phyloP scores from a whole-genome alignment of 2,888 invertebrate genomes.

The Pycnomerus fuliginosus region DNA sequence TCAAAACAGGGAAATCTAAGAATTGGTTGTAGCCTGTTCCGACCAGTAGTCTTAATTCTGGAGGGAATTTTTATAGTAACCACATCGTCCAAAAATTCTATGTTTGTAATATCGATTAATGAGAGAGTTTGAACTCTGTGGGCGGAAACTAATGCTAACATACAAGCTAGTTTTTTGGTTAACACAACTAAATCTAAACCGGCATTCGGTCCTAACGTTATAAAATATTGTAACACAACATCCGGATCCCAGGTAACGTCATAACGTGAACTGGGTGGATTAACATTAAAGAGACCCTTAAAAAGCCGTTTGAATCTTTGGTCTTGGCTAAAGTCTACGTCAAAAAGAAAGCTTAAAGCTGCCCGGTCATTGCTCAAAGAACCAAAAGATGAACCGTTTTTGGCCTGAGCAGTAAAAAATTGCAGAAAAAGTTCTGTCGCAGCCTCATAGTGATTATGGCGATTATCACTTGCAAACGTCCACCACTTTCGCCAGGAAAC shows the following conservation, averaged over 20 bases:
- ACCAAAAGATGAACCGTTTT: not conserved
- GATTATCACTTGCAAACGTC: not conserved
- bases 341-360: not conserved
- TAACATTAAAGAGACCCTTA: not conserved
- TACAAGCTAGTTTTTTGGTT: not conserved
- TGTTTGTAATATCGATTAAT: not conserved
- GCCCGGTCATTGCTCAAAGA: not conserved
- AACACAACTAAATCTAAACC: not conserved
- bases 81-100: not conserved
- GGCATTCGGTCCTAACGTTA: not conserved
- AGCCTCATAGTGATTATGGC: not conserved
- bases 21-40: not conserved
- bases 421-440: not conserved
- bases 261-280: not conserved
- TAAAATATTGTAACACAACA: not conserved
- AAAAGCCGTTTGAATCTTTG: not conserved
- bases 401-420: not conserved
- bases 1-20: too few species aligned
- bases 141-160: not conserved
- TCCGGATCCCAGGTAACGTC: not conserved
- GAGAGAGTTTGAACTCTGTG: not conserved
- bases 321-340: not conserved
- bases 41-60: not conserved
- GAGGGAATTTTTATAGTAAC: not conserved
- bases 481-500: not conserved